A percentile compares a stretch with the other conserved stretches of the same genome.
These are phyloP conservation scores for Aplysina aerophoba DNA, from an alignment of 37 sponge, comb jelly and placozoan genomes.

Conservation along the genomic window DNA sequence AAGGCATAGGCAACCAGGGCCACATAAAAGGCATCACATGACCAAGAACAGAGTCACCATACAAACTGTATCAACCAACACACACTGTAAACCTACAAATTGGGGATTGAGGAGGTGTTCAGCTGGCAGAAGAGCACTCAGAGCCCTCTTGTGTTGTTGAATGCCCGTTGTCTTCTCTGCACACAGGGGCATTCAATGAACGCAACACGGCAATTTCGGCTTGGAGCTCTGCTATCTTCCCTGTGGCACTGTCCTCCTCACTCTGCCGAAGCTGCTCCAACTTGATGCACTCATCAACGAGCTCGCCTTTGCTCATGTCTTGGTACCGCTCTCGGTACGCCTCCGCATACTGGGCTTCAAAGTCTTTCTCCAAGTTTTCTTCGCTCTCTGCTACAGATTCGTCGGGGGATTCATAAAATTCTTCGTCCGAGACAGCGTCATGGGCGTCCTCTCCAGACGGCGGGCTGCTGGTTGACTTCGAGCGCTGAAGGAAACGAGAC, in stretches of 20 bases:
- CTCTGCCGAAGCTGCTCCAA: constrained; percentile 26
- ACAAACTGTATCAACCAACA: too few relatives aligned
- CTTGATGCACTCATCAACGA: constrained; percentile 38
- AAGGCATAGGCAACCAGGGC: too few relatives aligned
- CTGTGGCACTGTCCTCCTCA: neutral
- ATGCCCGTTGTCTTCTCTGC: too few relatives aligned
- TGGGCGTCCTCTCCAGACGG: constrained; percentile 21
- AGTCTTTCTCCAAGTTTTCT: constrained; percentile 33
- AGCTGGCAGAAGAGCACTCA: too few relatives aligned
- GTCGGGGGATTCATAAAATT: constrained; percentile 36
- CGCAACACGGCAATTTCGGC: neutral
- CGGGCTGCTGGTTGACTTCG: constrained; percentile 24
- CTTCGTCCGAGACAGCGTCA: neutral
- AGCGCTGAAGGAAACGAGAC: neutral
- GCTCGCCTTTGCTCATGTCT: constrained; percentile 43
- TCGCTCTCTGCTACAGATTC: constrained; percentile 17
- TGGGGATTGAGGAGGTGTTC: too few relatives aligned
- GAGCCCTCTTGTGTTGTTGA: too few relatives aligned
- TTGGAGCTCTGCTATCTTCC: neutral
- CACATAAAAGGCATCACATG: too few relatives aligned
- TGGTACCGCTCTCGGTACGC: neutral
- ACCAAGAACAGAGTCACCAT: too few relatives aligned
- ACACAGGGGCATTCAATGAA: too few relatives aligned
- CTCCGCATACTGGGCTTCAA: constrained; percentile 28
- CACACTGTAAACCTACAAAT: too few relatives aligned